Evolutionary conservation across 2,888 invertebrate species (phyloP).

Genomic region (Thymelicus acteon): DNA sequence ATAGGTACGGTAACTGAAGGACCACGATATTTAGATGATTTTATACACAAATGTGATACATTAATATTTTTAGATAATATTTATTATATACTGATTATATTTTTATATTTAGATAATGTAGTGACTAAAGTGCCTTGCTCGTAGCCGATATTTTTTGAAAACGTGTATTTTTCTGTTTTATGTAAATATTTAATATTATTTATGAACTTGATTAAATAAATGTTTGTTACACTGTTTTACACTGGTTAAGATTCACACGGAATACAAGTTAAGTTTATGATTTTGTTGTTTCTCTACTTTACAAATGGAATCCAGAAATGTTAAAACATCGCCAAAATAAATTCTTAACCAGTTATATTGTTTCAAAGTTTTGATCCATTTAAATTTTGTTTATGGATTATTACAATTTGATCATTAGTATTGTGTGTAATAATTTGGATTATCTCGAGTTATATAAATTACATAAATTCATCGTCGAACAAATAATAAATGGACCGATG

Average conservation of each 20-base stretch:
- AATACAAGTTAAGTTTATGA: conserved; percentile 31
- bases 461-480: conserved; percentile 30
- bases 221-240: conserved; percentile 31
- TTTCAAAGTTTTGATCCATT: not conserved
- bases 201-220: conserved; percentile 24
- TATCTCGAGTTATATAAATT: conserved; percentile 23
- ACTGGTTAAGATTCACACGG: conserved; percentile 31
- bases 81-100: conserved; percentile 57
- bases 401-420: conserved; percentile 10
- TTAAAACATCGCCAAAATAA: too few species aligned
- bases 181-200: conserved; percentile 29
- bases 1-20: conserved; percentile 59
- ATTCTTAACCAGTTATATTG: conserved; percentile 21
- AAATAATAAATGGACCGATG: conserved; percentile 22
- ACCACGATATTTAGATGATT: conserved; percentile 65
- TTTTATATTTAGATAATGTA: conserved; percentile 54
- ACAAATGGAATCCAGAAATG: not conserved
- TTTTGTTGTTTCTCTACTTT: conserved; percentile 14
- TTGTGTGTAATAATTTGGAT: conserved; percentile 16
- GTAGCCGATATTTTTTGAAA: conserved; percentile 31
- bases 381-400: not conserved
- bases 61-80: conserved; percentile 72
- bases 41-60: conserved; percentile 68
- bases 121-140: conserved; percentile 62
- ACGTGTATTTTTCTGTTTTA: conserved; percentile 36